Conservation (phyloP, 1,140 invertebrate species). For the Caenorhabditis briggsae region DNA sequence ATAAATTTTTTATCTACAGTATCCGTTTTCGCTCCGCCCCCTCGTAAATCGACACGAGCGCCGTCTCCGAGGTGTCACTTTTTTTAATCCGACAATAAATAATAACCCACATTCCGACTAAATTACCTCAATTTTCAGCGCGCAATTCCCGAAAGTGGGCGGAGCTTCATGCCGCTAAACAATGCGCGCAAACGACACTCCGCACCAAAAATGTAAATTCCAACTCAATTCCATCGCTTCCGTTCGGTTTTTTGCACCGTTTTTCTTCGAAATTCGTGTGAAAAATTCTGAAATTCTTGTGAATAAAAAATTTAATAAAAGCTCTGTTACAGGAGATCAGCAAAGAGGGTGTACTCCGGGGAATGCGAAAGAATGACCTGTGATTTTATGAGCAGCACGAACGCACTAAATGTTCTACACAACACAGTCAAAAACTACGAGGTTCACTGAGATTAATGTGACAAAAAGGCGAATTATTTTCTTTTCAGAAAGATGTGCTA, state of each 20-base stretch:
- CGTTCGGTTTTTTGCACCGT: not conserved
- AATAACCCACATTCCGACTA: too few species aligned
- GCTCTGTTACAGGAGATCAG: not conserved
- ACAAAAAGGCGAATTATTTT: not conserved
- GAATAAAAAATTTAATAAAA: not conserved
- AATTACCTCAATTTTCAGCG: not conserved
- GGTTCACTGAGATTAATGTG: not conserved
- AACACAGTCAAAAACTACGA: slow-evolving; percentile 21
- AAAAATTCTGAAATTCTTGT: not conserved
- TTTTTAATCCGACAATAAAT: too few species aligned
- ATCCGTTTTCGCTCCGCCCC: too few species aligned
- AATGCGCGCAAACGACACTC: slow-evolving; percentile 21
- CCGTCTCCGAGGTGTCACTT: too few species aligned
- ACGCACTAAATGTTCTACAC: slow-evolving; percentile 11
- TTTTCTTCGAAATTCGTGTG: not conserved
- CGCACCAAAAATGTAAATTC: not conserved
- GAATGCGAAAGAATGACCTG: not conserved
- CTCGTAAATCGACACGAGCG: too few species aligned
- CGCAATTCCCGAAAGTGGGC: not conserved
- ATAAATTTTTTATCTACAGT: too few species aligned
- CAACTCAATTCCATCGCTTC: not conserved
- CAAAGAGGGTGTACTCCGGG: not conserved
- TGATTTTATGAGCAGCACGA: slow-evolving; percentile 12
- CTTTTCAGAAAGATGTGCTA: slow-evolving; percentile 3
- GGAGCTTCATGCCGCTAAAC: not conserved